Conservation (phyloP, 2,888 invertebrate species). For the Drosophila yooni region DNA sequence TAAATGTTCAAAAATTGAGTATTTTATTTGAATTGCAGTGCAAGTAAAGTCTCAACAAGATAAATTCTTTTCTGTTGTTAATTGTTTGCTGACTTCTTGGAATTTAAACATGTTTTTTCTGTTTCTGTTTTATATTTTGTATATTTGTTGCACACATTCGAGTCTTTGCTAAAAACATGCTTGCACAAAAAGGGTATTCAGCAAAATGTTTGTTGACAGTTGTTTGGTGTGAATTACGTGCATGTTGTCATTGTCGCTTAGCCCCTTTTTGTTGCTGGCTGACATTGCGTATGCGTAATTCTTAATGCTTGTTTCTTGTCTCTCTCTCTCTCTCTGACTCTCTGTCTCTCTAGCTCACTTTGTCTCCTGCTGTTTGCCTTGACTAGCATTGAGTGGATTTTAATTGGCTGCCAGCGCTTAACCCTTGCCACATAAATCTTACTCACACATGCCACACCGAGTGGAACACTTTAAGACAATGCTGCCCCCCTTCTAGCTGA, state of each 20-base stretch:
- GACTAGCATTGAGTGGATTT: slow-evolving; percentile 70
- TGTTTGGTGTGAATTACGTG: slow-evolving; percentile 36
- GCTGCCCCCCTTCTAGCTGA: not conserved
- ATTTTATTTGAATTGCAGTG: not conserved
- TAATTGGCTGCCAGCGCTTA: slow-evolving; percentile 69
- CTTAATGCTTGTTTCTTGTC: slow-evolving; percentile 18
- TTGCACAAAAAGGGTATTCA: not conserved
- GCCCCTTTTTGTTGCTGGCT: slow-evolving; percentile 18
- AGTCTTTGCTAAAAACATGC: not conserved
- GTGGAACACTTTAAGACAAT: not conserved
- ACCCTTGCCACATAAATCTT: slow-evolving; percentile 67
- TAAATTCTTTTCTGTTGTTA: not conserved
- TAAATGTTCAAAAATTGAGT: too few species aligned
- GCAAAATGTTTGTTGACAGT: slow-evolving; percentile 39
- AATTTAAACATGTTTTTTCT: too few species aligned
- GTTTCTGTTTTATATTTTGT: not conserved
- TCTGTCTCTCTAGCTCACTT: not conserved
- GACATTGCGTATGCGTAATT: slow-evolving; percentile 75
- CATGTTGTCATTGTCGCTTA: slow-evolving; percentile 25
- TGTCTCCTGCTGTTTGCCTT: slow-evolving; percentile 21
- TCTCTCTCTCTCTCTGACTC: not conserved
- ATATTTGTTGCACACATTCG: not conserved
- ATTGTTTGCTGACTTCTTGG: not conserved
- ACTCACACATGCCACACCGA: slow-evolving; percentile 39
- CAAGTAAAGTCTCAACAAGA: not conserved